Conservation (phyloP, 2,113 vertebrate genomes). For the Dromaius novaehollandiae region DNA sequence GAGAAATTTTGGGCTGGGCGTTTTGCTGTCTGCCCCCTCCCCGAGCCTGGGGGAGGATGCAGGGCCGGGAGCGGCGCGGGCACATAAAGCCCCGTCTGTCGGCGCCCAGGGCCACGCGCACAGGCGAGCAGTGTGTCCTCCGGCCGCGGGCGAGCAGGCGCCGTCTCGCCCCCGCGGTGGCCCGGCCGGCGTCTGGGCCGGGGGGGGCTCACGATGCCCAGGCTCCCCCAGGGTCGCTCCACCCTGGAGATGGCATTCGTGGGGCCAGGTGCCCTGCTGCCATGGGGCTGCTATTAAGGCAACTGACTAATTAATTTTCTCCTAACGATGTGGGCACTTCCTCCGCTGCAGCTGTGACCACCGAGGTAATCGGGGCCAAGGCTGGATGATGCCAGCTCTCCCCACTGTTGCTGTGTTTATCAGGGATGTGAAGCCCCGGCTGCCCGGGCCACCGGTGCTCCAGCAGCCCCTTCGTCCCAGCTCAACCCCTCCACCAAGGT, state of each 20-base stretch:
- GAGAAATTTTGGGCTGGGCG: conserved; percentile 10
- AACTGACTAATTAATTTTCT: conserved; percentile 48
- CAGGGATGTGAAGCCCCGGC: not conserved
- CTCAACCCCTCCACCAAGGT: not conserved
- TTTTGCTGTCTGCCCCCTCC: conserved; percentile 1
- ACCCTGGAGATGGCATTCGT: not conserved
- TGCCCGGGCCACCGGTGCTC: not conserved
- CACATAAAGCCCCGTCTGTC: not conserved
- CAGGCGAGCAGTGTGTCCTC: not conserved
- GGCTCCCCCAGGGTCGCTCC: not conserved
- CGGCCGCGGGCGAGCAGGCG: no score
- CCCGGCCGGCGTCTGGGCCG: no score
- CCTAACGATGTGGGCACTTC: not conserved
- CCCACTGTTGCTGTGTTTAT: not conserved
- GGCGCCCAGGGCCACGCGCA: rapidly evolving
- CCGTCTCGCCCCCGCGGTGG: no score
- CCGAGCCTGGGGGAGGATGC: rapidly evolving
- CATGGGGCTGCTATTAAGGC: not conserved
- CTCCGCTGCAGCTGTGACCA: conserved; percentile 43
- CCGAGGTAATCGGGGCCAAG: not conserved
- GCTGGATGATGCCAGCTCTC: conserved; percentile 26
- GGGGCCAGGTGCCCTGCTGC: not conserved
- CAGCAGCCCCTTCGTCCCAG: not conserved
- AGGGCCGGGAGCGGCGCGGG: rapidly evolving
- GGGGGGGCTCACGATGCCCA: not conserved